phyloP scores from a whole-genome alignment of 2,888 invertebrate species.

The Nysson spinosus region DNA sequence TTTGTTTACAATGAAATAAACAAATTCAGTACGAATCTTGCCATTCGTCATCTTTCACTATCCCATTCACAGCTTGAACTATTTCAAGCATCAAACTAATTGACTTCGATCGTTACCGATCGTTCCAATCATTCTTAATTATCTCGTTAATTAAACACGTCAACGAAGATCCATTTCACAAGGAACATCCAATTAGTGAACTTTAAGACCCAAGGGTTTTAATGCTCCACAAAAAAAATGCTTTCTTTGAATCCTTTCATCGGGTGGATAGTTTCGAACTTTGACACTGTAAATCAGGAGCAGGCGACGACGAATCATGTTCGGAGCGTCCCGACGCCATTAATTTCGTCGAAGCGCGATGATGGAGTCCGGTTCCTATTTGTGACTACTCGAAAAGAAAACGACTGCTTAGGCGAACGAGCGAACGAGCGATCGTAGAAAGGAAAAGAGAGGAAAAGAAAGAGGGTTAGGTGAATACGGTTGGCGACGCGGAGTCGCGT shows the following conservation, averaged over 20 bases:
- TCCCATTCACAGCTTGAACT: too few species aligned
- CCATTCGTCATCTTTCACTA: too few species aligned
- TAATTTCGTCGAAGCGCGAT: slow-evolving; percentile 48
- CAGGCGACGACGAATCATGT: slow-evolving; percentile 45
- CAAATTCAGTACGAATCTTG: too few species aligned
- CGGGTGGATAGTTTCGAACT: slow-evolving; percentile 22
- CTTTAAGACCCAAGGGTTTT: too few species aligned
- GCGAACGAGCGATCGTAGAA: slow-evolving; percentile 23
- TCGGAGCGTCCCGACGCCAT: slow-evolving; percentile 55
- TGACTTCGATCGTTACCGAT: too few species aligned
- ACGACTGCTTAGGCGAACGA: slow-evolving; percentile 28
- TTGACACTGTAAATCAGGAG: slow-evolving; percentile 46
- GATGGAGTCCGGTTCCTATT: slow-evolving; percentile 53
- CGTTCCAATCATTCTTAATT: too few species aligned
- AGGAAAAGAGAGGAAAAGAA: slow-evolving; percentile 42
- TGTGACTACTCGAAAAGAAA: slow-evolving; percentile 49
- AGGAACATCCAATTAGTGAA: too few species aligned
- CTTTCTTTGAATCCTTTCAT: slow-evolving; percentile 4
- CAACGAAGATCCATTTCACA: too few species aligned
- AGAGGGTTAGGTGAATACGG: slow-evolving; percentile 39
- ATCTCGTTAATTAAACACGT: too few species aligned
- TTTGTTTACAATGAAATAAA: too few species aligned
- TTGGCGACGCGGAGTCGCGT: slow-evolving; percentile 50
- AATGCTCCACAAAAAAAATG: background rate
- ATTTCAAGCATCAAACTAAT: too few species aligned